These are phyloP conservation scores for Synchiropus splendidus DNA, from an alignment of 2,113 vertebrate species.

Conservation along the genomic window DNA sequence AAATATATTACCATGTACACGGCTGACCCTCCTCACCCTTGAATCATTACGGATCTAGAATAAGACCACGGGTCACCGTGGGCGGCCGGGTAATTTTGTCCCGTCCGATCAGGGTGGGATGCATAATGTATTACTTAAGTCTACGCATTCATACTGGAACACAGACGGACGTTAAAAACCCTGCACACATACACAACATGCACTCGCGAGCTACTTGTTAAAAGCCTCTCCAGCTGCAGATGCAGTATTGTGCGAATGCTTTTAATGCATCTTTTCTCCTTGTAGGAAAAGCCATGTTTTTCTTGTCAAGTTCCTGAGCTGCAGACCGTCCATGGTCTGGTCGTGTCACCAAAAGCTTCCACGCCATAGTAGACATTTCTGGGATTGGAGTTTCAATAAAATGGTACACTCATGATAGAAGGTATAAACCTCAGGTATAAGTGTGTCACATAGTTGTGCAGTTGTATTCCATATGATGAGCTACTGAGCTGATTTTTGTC, in stretches of 20 bases:
- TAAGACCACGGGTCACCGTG: constrained; percentile 31
- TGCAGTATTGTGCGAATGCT: constrained; percentile 10
- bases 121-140: constrained; percentile 43
- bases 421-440: too few species aligned
- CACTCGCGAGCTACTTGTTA: constrained; percentile 9
- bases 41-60: constrained; percentile 35
- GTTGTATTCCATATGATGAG: too few species aligned
- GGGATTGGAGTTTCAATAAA: too few species aligned
- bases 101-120: constrained; percentile 36
- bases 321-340: too few species aligned
- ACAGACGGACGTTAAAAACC: constrained; percentile 4
- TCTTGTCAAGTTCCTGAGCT: too few species aligned
- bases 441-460: too few species aligned
- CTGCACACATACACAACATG: background rate
- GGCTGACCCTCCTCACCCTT: constrained; percentile 65
- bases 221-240: constrained; percentile 29
- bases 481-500: too few species aligned
- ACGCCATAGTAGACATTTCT: too few species aligned
- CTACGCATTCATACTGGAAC: constrained; percentile 17
- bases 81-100: constrained; percentile 37
- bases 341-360: too few species aligned
- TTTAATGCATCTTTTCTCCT: constrained; percentile 18
- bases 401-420: too few species aligned
- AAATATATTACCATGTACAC: constrained; percentile 67
- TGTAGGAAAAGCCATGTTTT: constrained; percentile 16